These are phyloP conservation scores for Lomographa bimaculata DNA, from an alignment of 2,888 invertebrate species.

Conservation along the genomic window DNA sequence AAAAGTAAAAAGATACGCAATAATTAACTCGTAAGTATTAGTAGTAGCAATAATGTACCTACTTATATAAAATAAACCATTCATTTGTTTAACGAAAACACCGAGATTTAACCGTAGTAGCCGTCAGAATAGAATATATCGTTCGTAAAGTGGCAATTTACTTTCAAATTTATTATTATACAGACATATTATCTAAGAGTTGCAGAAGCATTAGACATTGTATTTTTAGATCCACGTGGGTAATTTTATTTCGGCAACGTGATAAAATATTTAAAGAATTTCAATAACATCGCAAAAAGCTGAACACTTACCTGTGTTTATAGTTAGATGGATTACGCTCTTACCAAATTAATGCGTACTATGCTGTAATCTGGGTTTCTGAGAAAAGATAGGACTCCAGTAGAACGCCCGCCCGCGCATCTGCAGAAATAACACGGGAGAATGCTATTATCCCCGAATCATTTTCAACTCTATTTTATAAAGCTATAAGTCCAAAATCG, in stretches of 20 bases:
- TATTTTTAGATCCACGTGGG: slow-evolving; percentile 4
- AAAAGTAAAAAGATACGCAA: no score
- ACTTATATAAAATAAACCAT: no score
- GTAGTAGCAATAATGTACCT: no score
- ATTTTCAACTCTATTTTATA: slow-evolving; percentile 16
- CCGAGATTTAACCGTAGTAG: no score
- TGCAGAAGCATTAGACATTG: slow-evolving; percentile 3
- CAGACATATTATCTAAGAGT: slow-evolving; percentile 17
- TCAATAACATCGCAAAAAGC: slow-evolving; percentile 10
- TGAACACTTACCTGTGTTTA: slow-evolving; percentile 22
- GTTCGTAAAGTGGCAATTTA: no score
- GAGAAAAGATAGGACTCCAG: slow-evolving; percentile 55
- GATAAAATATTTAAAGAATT: slow-evolving; percentile 9
- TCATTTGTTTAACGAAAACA: no score
- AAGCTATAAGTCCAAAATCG: slow-evolving; percentile 19
- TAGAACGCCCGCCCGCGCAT: slow-evolving; percentile 44
- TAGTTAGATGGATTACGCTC: slow-evolving; percentile 32
- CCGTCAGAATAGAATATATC: no score
- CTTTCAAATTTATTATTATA: no score
- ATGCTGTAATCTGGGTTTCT: slow-evolving; percentile 54
- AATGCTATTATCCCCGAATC: slow-evolving; percentile 24
- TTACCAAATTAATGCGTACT: slow-evolving; percentile 47
- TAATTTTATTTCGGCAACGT: slow-evolving; percentile 5
- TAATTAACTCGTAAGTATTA: no score
- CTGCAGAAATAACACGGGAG: slow-evolving; percentile 53